Conservation (phyloP, 1,140 invertebrate genomes). For the Hestina assimilis region DNA sequence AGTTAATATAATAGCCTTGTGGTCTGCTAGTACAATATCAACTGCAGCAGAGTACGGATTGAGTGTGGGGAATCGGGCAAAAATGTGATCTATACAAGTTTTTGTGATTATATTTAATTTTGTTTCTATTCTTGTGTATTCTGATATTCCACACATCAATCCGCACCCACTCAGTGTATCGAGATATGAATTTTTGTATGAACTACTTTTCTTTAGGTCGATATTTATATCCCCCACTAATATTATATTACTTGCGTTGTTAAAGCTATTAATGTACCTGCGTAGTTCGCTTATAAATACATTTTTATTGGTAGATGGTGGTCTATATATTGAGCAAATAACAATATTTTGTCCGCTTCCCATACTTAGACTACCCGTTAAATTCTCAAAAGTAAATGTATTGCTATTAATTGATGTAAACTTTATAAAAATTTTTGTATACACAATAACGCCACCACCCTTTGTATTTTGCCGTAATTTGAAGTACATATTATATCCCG, state of each 20-base stretch:
- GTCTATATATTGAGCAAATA: slow-evolving; percentile 34
- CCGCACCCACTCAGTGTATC: slow-evolving; percentile 32
- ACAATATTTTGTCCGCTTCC: neutral
- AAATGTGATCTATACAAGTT: slow-evolving; percentile 42
- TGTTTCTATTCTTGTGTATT: slow-evolving; percentile 39
- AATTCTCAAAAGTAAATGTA: slow-evolving; percentile 20
- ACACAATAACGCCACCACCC: slow-evolving; percentile 31
- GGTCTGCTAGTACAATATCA: slow-evolving; percentile 41
- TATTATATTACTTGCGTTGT: slow-evolving; percentile 28
- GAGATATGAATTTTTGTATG: slow-evolving; percentile 29
- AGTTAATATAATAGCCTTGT: slow-evolving; percentile 29
- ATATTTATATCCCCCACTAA: slow-evolving; percentile 38
- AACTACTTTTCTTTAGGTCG: slow-evolving; percentile 34
- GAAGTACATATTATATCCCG: slow-evolving; percentile 31
- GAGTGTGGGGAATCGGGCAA: slow-evolving; percentile 37
- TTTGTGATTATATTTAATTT: slow-evolving; percentile 34
- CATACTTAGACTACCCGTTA: slow-evolving; percentile 14
- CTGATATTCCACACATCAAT: slow-evolving; percentile 40
- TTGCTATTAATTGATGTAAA: slow-evolving; percentile 15
- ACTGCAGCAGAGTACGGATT: slow-evolving; percentile 37
- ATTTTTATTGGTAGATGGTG: slow-evolving; percentile 31
- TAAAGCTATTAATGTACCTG: slow-evolving; percentile 19
- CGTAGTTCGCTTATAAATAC: slow-evolving; percentile 35
- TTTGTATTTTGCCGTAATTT: slow-evolving; percentile 20
- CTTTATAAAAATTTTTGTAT: slow-evolving; percentile 25